Evolutionary conservation across 2,797 vertebrate species (phyloP).

Genomic region (Thripadectes ignobilis): DNA sequence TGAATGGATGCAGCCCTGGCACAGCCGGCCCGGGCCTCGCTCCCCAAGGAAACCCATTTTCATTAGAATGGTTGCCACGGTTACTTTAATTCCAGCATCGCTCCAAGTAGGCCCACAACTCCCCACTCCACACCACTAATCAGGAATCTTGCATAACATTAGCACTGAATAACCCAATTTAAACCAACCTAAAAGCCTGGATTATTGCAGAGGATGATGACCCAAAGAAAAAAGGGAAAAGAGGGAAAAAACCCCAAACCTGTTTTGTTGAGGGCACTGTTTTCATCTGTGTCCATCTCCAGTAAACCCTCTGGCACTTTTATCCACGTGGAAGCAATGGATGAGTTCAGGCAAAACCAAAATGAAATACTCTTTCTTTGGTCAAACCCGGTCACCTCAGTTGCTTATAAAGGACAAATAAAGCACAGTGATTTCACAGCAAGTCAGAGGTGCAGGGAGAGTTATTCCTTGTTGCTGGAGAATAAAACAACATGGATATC

Average conservation of each 20-base stretch:
- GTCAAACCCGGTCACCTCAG: rapidly evolving
- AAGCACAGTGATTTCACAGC: rapidly evolving
- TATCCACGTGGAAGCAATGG: rapidly evolving
- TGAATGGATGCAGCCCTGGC: neutral
- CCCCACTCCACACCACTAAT: neutral
- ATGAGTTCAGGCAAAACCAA: neutral
- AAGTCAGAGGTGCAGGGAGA: neutral
- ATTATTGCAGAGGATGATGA: neutral
- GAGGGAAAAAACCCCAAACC: rapidly evolving
- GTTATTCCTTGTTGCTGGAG: too few relatives aligned
- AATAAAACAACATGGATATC: rapidly evolving
- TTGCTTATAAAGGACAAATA: neutral
- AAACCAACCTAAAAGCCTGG: neutral
- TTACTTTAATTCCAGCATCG: slow-evolving; percentile 57
- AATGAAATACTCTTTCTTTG: neutral
- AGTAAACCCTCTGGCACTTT: neutral
- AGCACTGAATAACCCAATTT: slow-evolving; percentile 36
- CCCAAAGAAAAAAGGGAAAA: neutral
- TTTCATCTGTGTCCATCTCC: neutral
- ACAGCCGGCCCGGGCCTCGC: neutral
- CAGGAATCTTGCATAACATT: neutral
- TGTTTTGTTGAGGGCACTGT: neutral
- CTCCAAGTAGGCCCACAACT: neutral
- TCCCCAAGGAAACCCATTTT: slow-evolving; percentile 45
- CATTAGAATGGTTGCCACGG: slow-evolving; percentile 67